Conservation (phyloP, 2,113 vertebrate species). For the Oncorhynchus masou region DNA sequence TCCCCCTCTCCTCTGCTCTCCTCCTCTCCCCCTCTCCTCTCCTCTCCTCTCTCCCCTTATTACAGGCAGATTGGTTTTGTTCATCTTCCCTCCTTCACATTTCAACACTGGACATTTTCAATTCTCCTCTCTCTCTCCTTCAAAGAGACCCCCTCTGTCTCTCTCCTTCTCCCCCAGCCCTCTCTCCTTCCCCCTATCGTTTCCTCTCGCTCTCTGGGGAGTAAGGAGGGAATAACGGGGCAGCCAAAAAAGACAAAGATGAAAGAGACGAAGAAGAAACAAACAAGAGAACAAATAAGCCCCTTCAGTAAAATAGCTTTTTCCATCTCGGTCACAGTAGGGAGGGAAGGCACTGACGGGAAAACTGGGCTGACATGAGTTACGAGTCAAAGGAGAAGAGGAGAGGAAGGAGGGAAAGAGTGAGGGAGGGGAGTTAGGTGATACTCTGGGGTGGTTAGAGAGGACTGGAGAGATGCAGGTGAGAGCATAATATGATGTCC, state of each 20-base stretch:
- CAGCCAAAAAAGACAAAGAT: constrained; percentile 76
- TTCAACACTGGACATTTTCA: constrained; percentile 68
- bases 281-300: constrained; percentile 76
- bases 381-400: constrained; percentile 53
- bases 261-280: constrained; percentile 73
- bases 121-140: constrained; percentile 65
- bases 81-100: constrained; percentile 67
- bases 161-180: neutral
- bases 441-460: constrained; percentile 16
- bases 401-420: constrained; percentile 6
- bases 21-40: constrained; percentile 47
- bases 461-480: constrained; percentile 38
- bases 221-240: constrained; percentile 60
- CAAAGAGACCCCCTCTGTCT: constrained; percentile 59
- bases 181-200: constrained; percentile 16
- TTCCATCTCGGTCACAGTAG: constrained; percentile 62
- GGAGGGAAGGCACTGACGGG: constrained; percentile 47
- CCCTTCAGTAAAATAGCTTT: constrained; percentile 70
- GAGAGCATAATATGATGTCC: constrained; percentile 34
- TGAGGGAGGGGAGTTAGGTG: too few relatives aligned
- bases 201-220: constrained; percentile 60
- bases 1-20: constrained; percentile 5
- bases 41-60: neutral
- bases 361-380: constrained; percentile 58
- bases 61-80: constrained; percentile 70